Evolutionary conservation across 2,888 invertebrate species (phyloP).

Genomic region (Noctua fimbriata): DNA sequence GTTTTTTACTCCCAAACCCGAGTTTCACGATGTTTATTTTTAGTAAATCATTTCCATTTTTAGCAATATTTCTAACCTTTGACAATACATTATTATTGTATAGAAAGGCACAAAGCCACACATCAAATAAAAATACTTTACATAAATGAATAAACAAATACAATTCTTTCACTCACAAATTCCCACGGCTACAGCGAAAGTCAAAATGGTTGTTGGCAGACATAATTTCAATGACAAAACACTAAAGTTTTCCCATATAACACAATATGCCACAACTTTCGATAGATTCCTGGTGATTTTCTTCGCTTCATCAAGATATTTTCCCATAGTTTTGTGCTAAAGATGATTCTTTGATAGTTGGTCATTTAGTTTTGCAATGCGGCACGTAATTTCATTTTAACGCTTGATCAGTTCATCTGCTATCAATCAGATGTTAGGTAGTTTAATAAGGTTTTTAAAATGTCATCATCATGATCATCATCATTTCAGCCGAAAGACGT

Average conservation of each 20-base stretch:
- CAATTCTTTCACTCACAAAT: neutral
- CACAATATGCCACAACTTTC: constrained; percentile 33
- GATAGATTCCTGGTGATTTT: constrained; percentile 12
- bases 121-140: neutral
- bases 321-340: constrained; percentile 17
- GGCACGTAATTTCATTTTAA: neutral
- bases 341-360: neutral
- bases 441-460: too few relatives aligned
- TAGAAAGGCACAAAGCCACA: too few relatives aligned
- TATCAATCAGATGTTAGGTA: neutral
- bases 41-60: too few relatives aligned
- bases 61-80: too few relatives aligned
- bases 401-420: neutral
- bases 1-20: too few relatives aligned
- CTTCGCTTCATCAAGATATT: constrained; percentile 23
- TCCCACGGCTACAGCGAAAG: constrained; percentile 43
- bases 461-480: too few relatives aligned
- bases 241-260: constrained; percentile 14
- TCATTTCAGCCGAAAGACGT: too few relatives aligned
- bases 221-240: constrained; percentile 5
- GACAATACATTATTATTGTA: too few relatives aligned
- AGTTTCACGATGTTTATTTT: too few relatives aligned
- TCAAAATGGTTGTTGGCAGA: neutral
- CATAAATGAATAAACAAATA: constrained; percentile 10
- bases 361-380: neutral